Percentiles rank a stretch among this genome's conserved stretches.
Evolutionary conservation across 2,113 vertebrate genomes (phyloP).

Genomic region (Platichthys flesus): DNA sequence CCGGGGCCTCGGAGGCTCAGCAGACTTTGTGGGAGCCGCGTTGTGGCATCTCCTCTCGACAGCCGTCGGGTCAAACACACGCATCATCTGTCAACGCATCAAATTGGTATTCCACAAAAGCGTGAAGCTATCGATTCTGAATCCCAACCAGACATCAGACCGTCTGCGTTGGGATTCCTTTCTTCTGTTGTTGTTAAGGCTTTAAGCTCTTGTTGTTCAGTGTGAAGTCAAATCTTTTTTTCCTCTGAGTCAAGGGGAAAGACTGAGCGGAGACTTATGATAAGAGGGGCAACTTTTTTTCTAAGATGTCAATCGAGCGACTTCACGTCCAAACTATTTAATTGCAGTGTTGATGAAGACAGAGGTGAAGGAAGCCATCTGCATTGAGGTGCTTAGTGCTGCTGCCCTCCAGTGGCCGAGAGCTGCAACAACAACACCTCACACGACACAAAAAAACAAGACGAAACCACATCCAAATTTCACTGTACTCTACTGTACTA

Average conservation of each 20-base stretch:
- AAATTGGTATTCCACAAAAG: constrained; percentile 60
- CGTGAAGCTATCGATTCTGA: constrained; percentile 46
- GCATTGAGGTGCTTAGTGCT: constrained; percentile 49
- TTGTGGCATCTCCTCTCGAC: constrained; percentile 50
- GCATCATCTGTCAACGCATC: constrained; percentile 36
- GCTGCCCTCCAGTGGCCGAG: constrained; percentile 74
- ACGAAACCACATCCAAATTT: neutral
- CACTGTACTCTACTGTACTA: too few relatives aligned
- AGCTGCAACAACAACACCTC: constrained; percentile 2
- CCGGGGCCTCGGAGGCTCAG: constrained; percentile 52
- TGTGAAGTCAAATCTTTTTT: constrained; percentile 56
- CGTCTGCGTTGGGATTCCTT: constrained; percentile 17
- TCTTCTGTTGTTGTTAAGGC: constrained; percentile 42
- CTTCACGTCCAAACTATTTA: constrained; percentile 10
- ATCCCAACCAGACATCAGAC: constrained; percentile 53
- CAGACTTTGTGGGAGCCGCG: constrained; percentile 43
- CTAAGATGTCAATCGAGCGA: constrained; percentile 33
- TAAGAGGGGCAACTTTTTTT: constrained; percentile 31
- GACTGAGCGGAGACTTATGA: constrained; percentile 28
- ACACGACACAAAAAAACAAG: neutral
- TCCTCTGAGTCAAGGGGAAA: constrained; percentile 6
- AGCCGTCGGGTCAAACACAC: constrained; percentile 51
- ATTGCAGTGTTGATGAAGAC: constrained; percentile 32
- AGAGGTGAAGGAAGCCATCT: constrained; percentile 8
- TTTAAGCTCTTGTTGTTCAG: constrained; percentile 46